Conservation (phyloP, 2,797 vertebrate genomes). For the Acrossocheilus wenchowensis region DNA sequence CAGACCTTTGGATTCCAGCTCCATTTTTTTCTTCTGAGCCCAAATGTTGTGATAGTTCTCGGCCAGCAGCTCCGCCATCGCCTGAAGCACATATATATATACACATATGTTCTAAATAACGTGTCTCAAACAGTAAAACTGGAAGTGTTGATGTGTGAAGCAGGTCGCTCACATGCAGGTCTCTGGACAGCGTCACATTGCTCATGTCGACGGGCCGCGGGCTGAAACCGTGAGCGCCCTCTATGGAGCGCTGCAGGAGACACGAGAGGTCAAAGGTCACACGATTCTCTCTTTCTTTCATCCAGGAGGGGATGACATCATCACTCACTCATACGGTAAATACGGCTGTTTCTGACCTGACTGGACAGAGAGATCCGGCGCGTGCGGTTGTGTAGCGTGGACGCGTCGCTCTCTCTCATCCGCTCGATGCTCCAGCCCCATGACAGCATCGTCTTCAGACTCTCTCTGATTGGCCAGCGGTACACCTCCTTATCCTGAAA, state of each 20-base stretch:
- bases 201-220: conserved; percentile 96
- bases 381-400: conserved; percentile 84
- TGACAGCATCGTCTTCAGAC: conserved; percentile 91
- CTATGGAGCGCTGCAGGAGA: conserved; percentile 85
- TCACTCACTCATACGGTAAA: background rate
- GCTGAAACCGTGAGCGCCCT: conserved; percentile 86
- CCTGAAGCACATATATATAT: conserved; percentile 73
- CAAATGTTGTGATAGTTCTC: conserved; percentile 98
- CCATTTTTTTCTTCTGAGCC: conserved; percentile 94
- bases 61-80: conserved; percentile 96
- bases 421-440: conserved; percentile 94
- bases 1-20: conserved; percentile 93
- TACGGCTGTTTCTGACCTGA: conserved; percentile 77
- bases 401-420: conserved; percentile 87
- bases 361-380: conserved; percentile 92
- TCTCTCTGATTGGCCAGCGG: conserved; percentile 90
- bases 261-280: conserved; percentile 23
- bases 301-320: background rate
- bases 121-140: background rate
- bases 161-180: conserved; percentile 85
- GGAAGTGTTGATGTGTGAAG: background rate
- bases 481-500: conserved; percentile 92
- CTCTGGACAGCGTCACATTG: conserved; percentile 93
- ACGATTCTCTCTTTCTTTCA: background rate
- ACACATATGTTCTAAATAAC: background rate